phyloP scores from a whole-genome alignment of 1,140 invertebrate genomes.

The Drosophila grimshawi region DNA sequence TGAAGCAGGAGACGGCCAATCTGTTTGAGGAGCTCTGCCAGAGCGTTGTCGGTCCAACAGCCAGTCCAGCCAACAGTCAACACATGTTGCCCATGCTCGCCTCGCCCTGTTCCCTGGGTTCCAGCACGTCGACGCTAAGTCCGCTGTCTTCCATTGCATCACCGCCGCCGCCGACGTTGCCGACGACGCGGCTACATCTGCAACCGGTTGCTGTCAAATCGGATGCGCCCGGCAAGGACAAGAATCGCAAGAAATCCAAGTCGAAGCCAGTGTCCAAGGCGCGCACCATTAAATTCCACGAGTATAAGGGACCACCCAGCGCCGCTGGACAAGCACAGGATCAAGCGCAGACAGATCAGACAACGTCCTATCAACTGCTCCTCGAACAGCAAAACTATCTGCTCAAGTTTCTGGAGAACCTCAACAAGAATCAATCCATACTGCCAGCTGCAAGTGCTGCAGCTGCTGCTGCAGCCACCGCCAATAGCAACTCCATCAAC shows the following conservation, averaged over 20 bases:
- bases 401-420: constrained; percentile 79
- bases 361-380: constrained; percentile 95
- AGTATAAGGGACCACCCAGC: constrained; percentile 98
- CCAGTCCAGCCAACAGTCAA: constrained; percentile 77
- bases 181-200: constrained; percentile 79
- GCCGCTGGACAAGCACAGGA: constrained; percentile 89
- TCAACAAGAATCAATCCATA: constrained; percentile 83
- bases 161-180: constrained; percentile 85
- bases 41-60: constrained; percentile 85
- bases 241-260: constrained; percentile 96
- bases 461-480: constrained; percentile 2
- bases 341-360: constrained; percentile 85
- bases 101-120: constrained; percentile 87
- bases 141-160: constrained; percentile 88
- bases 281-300: constrained; percentile 98
- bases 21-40: constrained; percentile 88
- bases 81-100: constrained; percentile 86
- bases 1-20: constrained; percentile 83
- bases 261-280: constrained; percentile 92
- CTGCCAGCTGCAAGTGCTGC: constrained; percentile 86
- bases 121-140: constrained; percentile 87
- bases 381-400: constrained; percentile 96
- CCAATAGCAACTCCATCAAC: constrained; percentile 4
- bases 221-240: constrained; percentile 91
- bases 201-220: constrained; percentile 85